Conservation (phyloP, 1,140 invertebrate species). For the Geopemphigus sp. region DNA sequence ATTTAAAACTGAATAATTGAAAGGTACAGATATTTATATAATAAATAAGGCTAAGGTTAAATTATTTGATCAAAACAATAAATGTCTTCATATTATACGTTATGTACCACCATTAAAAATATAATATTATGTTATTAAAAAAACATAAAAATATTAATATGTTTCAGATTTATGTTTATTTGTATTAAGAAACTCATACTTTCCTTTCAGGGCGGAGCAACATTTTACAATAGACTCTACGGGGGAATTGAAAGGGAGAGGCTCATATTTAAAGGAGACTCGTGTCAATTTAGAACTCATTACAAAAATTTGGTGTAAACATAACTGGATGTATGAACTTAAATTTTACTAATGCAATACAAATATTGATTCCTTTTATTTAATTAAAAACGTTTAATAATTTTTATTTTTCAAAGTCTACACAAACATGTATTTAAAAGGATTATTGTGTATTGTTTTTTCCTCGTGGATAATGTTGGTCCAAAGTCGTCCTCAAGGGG, state of each 20-base stretch:
- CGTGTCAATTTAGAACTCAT: constrained; percentile 5
- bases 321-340: neutral
- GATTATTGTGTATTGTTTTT: constrained; percentile 6
- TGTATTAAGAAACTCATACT: neutral
- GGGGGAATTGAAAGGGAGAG: constrained; percentile 33
- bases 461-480: neutral
- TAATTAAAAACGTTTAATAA: neutral
- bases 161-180: neutral
- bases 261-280: constrained; percentile 46
- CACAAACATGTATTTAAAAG: constrained; percentile 6
- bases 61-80: neutral
- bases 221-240: neutral
- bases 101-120: neutral
- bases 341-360: neutral
- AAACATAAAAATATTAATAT: constrained; percentile 4
- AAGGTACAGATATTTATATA: too few relatives aligned
- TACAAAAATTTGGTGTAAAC: constrained; percentile 4
- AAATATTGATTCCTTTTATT: neutral
- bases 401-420: neutral
- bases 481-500: constrained; percentile 14
- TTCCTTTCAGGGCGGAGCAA: constrained; percentile 43
- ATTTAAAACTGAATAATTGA: too few relatives aligned
- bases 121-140: neutral
- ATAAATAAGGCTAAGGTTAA: too few relatives aligned
- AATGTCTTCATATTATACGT: neutral